phyloP scores from a whole-genome alignment of 2,797 vertebrate species.

The Tapirus indicus region DNA sequence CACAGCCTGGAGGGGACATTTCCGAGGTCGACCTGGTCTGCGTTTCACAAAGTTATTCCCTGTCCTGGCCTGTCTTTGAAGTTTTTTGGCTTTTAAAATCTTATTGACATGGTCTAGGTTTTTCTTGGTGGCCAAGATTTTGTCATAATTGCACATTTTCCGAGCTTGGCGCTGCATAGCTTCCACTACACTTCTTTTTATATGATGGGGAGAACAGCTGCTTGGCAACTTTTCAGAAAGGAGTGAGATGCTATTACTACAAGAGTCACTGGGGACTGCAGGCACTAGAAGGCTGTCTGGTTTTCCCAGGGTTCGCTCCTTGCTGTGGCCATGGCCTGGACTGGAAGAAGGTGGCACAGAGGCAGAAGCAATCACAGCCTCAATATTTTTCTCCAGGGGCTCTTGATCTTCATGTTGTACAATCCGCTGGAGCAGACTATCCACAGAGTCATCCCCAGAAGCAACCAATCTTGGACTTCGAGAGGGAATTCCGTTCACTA shows the following conservation, averaged over 20 bases:
- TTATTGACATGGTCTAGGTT: conserved; percentile 99
- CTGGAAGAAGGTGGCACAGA: conserved; percentile 83
- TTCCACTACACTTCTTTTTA: conserved; percentile 90
- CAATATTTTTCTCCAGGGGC: conserved; percentile 87
- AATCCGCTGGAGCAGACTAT: conserved; percentile 87
- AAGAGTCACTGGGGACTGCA: conserved; percentile 78
- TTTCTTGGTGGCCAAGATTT: conserved; percentile 94
- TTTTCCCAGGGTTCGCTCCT: conserved; percentile 86
- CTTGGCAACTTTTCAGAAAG: conserved; percentile 84
- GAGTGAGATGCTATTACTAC: conserved; percentile 62
- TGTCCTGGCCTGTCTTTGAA: conserved; percentile 97
- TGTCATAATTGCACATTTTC: conserved; percentile 91
- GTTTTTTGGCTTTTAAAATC: conserved; percentile 98
- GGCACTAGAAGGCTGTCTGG: conserved; percentile 84
- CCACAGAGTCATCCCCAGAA: conserved; percentile 85
- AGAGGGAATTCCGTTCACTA: conserved; percentile 81
- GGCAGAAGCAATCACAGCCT: conserved; percentile 80
- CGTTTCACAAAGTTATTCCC: conserved; percentile 97
- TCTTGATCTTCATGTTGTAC: conserved; percentile 86
- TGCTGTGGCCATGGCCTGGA: conserved; percentile 84
- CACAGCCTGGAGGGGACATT: conserved; percentile 89
- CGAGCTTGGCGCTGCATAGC: conserved; percentile 91
- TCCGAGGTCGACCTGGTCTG: conserved; percentile 95
- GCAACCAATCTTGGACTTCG: conserved; percentile 83
- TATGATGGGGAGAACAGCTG: conserved; percentile 86